phyloP scores from a whole-genome alignment of 2,113 vertebrate genomes.

The Puffinus mauretanicus region DNA sequence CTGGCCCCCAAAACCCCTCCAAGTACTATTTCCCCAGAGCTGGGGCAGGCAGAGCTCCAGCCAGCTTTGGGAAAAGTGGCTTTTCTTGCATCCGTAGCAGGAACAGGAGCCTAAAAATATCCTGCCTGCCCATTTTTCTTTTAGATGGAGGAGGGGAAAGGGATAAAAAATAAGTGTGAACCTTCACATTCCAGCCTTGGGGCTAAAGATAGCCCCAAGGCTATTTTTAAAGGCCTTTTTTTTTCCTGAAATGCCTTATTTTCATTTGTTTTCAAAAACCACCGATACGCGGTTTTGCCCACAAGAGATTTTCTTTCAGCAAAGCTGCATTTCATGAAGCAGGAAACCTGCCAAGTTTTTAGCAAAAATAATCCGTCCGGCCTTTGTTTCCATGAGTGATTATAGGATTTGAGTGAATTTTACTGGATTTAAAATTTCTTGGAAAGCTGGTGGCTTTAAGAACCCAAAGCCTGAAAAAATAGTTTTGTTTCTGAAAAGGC shows the following conservation, averaged over 20 bases:
- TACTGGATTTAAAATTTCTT: conserved; percentile 30
- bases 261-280: not conserved
- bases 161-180: not conserved
- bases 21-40: not conserved
- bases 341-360: not conserved
- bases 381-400: not conserved
- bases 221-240: not conserved
- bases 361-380: not conserved
- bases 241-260: not conserved
- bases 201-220: not conserved
- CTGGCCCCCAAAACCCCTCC: not conserved
- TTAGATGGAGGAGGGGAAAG: not conserved
- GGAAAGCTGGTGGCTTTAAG: conserved; percentile 1
- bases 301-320: not conserved
- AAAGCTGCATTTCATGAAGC: not conserved
- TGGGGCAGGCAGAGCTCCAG: not conserved
- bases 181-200: not conserved
- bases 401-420: conserved; percentile 31
- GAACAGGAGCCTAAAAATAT: not conserved
- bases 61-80: not conserved
- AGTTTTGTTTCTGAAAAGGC: not conserved
- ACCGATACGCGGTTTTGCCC: rapidly evolving
- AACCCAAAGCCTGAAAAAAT: not conserved
- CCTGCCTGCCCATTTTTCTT: not conserved
- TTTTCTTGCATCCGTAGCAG: not conserved